Conservation (phyloP, 2,797 vertebrate species). For the Argyrosomus regius region DNA sequence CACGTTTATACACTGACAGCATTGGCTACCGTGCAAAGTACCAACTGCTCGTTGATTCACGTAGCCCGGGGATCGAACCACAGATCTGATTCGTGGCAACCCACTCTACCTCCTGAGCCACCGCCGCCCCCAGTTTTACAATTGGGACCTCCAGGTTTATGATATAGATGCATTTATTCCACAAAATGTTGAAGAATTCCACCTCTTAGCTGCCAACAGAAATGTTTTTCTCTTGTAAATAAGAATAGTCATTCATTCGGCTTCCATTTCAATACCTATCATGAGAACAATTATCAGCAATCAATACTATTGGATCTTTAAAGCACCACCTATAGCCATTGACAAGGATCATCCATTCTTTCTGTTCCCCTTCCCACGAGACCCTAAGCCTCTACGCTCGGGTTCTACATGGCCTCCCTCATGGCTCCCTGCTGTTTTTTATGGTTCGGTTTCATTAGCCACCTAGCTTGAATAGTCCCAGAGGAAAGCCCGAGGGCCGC, state of each 20-base stretch:
- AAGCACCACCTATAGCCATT: constrained; percentile 24
- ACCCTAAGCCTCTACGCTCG: constrained; percentile 28
- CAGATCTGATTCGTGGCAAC: no score
- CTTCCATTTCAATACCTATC: constrained; percentile 35
- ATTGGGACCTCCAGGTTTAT: neutral
- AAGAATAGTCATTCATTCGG: constrained; percentile 6
- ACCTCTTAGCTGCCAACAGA: neutral
- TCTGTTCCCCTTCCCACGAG: constrained; percentile 44
- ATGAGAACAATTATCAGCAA: constrained; percentile 44
- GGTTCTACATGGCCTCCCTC: constrained; percentile 52
- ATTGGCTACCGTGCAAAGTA: no score
- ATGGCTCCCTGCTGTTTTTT: constrained; percentile 51
- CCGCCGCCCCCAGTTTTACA: neutral
- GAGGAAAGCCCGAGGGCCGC: constrained; percentile 67
- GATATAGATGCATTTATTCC: neutral
- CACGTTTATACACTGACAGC: no score
- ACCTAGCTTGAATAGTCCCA: constrained; percentile 74
- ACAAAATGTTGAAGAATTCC: constrained; percentile 7
- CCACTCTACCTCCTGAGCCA: no score
- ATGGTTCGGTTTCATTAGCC: constrained; percentile 79
- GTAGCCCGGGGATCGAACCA: no score
- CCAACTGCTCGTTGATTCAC: no score
- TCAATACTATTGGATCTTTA: constrained; percentile 50
- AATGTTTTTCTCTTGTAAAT: neutral
- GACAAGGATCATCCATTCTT: constrained; percentile 43